phyloP scores from a whole-genome alignment of 1,140 invertebrate species.

The Bombus waltoni region DNA sequence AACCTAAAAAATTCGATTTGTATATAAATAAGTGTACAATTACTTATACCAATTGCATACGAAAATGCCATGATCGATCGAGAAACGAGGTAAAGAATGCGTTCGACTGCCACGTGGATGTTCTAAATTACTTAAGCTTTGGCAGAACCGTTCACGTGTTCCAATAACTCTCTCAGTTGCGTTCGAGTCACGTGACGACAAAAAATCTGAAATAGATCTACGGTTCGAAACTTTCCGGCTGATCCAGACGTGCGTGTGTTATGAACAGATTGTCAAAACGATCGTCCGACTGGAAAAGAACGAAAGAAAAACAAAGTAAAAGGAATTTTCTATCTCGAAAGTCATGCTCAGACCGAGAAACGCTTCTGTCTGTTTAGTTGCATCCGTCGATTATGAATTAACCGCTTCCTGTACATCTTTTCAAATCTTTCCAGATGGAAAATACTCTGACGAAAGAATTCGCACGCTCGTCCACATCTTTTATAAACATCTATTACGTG shows the following conservation, averaged over 20 bases:
- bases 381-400: not conserved
- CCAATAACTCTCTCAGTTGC: not conserved
- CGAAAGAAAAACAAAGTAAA: not conserved
- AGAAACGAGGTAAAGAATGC: not conserved
- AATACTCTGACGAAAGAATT: no score
- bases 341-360: not conserved
- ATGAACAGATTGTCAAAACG: not conserved
- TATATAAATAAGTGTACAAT: not conserved
- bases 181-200: constrained; percentile 12
- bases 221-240: not conserved
- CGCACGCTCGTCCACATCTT: no score
- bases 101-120: not conserved
- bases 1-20: not conserved
- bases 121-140: not conserved
- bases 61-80: not conserved
- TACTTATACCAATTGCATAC: not conserved
- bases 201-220: constrained; percentile 16
- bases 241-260: not conserved
- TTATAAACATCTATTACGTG: no score
- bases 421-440: not conserved
- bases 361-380: not conserved
- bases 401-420: not conserved
- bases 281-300: not conserved
- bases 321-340: not conserved
- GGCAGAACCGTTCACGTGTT: no score